Conservation (phyloP, 1,140 invertebrate genomes). For the Drosophila bipectinata region DNA sequence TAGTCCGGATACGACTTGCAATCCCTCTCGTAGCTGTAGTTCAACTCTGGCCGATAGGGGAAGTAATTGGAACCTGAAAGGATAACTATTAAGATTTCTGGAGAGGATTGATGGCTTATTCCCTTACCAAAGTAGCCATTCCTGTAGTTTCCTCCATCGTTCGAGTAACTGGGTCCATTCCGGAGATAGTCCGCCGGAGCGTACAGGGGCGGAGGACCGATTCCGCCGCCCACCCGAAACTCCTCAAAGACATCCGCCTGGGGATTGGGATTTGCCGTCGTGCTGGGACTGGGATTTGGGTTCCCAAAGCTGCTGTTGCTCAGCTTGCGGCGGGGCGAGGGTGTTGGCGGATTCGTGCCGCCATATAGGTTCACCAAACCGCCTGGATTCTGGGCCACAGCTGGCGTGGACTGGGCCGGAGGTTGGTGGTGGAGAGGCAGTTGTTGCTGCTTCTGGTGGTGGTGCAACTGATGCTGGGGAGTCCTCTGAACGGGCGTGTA, state of each 20-base stretch:
- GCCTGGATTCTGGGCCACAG: constrained; percentile 83
- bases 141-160: constrained; percentile 73
- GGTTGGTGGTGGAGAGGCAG: constrained; percentile 38
- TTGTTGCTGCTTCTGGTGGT: constrained; percentile 37
- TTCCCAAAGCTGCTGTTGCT: constrained; percentile 85
- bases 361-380: constrained; percentile 72
- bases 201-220: constrained; percentile 64
- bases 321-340: constrained; percentile 88
- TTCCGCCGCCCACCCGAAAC: constrained; percentile 68
- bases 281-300: background rate
- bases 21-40: constrained; percentile 76
- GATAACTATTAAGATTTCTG: background rate
- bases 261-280: constrained; percentile 2
- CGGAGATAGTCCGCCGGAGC: constrained; percentile 85
- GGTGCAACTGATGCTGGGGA: constrained; percentile 68
- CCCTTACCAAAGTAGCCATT: constrained; percentile 79
- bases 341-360: constrained; percentile 86
- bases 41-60: constrained; percentile 78
- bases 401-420: constrained; percentile 30
- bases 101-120: background rate
- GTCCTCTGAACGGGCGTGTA: constrained; percentile 70
- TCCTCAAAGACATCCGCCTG: constrained; percentile 56
- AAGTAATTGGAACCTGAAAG: constrained; percentile 80
- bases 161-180: constrained; percentile 79
- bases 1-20: constrained; percentile 83